Evolutionary conservation across 2,113 vertebrate species (phyloP), one percentile per base, ranked within the genome.

Genomic region (Caloenas nicobarica): DNA sequence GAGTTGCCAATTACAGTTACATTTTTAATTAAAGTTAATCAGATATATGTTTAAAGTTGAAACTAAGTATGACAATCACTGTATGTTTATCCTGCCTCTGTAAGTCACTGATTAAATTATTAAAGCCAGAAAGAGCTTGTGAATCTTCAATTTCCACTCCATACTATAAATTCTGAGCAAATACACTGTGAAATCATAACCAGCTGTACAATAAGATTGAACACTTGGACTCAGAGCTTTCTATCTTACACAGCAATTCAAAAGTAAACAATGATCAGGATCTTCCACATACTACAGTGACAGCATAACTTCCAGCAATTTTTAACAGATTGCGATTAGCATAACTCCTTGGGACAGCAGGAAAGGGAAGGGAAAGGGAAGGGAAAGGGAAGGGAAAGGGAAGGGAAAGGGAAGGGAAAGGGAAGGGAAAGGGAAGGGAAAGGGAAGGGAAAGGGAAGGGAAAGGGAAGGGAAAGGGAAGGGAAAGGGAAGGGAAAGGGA

Each of bases 271-370:
- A 5, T 33, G 17, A 62, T 28, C 34, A 81, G 40, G 38, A 87
- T 64, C 68, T 77, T 82, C 28, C 21, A n/a, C 0, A 1, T 34
- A 60, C 21, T 70, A 66, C 12, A 71, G 16, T n/a, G 66, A 76
- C 54, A 64, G 15, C 10, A 50, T 60, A 53, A 54, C 11, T 53
- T 91, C 50, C 81, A 13, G 3, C 15, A 57, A 21, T 69, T 76
- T 81, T 84, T 76, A 89, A 56, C 33, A 85, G 23, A 71, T 4
- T 4, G 1, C 0, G 0, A 48, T 26, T 48, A 79, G n/a, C 36
- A 54, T 51, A 92, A 73, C 10, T 33, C 40, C 34, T 82, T 26
- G 13, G 28, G 26, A 42, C 48, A 76, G 61, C 16, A 78, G 24
- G 25, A 15, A 84, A 44, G 38, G 38, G 38, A 8, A 38, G 38